Evolutionary conservation across 2,797 vertebrate species (phyloP).

Genomic region (Alectoris magna): DNA sequence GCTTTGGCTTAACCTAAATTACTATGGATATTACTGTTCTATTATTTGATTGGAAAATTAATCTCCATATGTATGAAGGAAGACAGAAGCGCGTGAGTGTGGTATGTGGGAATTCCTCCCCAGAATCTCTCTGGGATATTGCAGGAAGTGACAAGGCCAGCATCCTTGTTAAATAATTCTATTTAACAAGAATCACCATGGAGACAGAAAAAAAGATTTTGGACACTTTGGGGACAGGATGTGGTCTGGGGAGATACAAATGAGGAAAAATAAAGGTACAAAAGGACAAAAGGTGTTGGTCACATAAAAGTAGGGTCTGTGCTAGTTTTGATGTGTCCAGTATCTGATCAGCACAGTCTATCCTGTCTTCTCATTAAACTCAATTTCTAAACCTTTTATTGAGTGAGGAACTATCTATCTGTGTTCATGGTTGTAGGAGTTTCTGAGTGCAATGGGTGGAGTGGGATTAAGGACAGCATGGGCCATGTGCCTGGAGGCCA

Average conservation of each 20-base stretch:
- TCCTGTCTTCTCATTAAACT: not conserved
- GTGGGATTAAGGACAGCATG: not conserved
- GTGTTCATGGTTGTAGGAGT: not conserved
- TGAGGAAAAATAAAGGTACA: not conserved
- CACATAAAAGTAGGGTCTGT: fast-evolving
- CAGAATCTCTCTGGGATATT: not conserved
- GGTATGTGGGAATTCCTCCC: no score
- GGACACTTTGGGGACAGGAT: not conserved
- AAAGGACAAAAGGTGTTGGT: not conserved
- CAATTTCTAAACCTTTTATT: not conserved
- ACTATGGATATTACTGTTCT: not conserved
- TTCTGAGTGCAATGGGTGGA: not conserved
- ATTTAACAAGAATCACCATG: fast-evolving
- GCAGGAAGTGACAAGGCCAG: not conserved
- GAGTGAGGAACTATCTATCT: not conserved
- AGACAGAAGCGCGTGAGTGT: not conserved
- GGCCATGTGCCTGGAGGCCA: not conserved
- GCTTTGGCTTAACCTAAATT: not conserved
- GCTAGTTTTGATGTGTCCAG: not conserved
- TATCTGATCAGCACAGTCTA: not conserved
- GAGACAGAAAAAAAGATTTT: not conserved
- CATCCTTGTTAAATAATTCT: fast-evolving
- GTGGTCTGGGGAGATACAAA: not conserved
- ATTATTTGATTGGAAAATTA: not conserved
- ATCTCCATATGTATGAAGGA: no score